These are phyloP conservation scores for Sesamia inferens DNA, from an alignment of 2,888 invertebrate species.

Conservation along the genomic window DNA sequence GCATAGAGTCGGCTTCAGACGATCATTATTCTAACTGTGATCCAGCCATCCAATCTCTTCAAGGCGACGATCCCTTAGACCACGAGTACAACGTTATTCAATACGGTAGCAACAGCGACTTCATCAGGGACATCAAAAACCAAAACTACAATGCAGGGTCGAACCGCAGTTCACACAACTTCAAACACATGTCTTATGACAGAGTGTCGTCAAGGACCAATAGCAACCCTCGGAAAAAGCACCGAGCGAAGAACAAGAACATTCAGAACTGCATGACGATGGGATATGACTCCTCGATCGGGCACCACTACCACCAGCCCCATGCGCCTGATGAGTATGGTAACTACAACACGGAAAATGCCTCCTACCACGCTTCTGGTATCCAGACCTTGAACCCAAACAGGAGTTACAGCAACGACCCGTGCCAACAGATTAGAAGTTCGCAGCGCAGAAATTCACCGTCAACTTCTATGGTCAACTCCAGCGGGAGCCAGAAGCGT, in stretches of 20 bases:
- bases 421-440: conserved; percentile 79
- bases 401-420: conserved; percentile 84
- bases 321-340: conserved; percentile 88
- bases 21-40: conserved; percentile 89
- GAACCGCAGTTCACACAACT: conserved; percentile 87
- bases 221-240: conserved; percentile 88
- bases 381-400: conserved; percentile 88
- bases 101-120: conserved; percentile 87
- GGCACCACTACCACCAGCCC: conserved; percentile 88
- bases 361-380: conserved; percentile 88
- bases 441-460: conserved; percentile 87
- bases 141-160: conserved; percentile 89
- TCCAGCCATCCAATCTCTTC: conserved; percentile 86
- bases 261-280: conserved; percentile 90
- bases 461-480: conserved; percentile 84
- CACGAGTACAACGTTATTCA: conserved; percentile 89
- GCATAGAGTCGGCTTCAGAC: conserved; percentile 87
- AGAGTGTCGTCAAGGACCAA: conserved; percentile 88
- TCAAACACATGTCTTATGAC: conserved; percentile 89
- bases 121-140: conserved; percentile 87
- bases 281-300: conserved; percentile 89
- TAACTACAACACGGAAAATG: conserved; percentile 86
- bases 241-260: conserved; percentile 87
- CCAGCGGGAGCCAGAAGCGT: conserved; percentile 87
- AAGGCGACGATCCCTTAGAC: conserved; percentile 87